Base-by-base conservation (phyloP, 2,888 invertebrate genomes). In the Dascillus cervinus region DNA sequence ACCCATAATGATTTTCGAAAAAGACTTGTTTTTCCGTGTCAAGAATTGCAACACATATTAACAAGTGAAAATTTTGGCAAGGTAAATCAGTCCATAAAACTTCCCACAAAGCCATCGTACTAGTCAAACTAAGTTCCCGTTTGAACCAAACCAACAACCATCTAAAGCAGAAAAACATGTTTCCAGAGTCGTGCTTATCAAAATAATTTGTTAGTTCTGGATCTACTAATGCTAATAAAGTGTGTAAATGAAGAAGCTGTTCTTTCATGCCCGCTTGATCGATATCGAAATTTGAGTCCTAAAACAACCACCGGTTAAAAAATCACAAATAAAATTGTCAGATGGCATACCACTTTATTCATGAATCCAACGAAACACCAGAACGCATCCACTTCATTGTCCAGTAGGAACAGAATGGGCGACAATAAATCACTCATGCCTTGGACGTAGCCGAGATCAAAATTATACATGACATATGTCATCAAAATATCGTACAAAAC, bases 291-390 rank as follows among this genome's bases (percentile, higher is more conserved):
- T 98, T 98, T 8, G 77, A 73, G 39, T 79, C 77, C 85, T 86
- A 62, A 22, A 62, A 63, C 14, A 14, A 8, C 8, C 10, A 20
- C 11, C 2, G 5, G 8, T 2, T 11, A 12, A 22, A 6, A 6
- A 5, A 11, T 2, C 12, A n/a, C 8, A 12, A 11, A 8, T 3
- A 6, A 17, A 26, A 22, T 12, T 21, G 3, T 12, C 8, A 6
- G 17, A 35, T 32, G 35, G 69, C 81, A 73, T 62, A 90, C 91
- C 62, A 97, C 84, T 71, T 80, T 81, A 37, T 96, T 82, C 94
- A 98, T 97, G 52, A 96, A 90, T 4, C 95, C 95, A 19, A 89
- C 94, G 61, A 98, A 98, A 65, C 95, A 94, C 98, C 98, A 98
- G 69, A 98, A 98, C 0, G 92, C 83, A 60, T 97, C 95, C 2